Conservation (phyloP, 2,113 vertebrate species). For the Camelus bactrianus region DNA sequence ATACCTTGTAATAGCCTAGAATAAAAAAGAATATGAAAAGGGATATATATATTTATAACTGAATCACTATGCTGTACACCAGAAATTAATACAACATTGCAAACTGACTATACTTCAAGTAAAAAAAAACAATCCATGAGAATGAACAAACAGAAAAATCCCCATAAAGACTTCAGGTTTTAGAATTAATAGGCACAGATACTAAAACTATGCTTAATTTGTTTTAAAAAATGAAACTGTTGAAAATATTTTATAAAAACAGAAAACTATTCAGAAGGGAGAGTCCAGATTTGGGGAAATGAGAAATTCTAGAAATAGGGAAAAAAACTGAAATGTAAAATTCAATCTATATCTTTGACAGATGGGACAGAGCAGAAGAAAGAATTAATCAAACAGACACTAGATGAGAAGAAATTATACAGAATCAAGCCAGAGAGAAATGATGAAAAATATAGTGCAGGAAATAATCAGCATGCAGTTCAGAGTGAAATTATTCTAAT, state of each 20-base stretch:
- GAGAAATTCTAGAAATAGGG: constrained; percentile 1
- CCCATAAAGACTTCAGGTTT: background rate
- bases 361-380: background rate
- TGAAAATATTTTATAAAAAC: background rate
- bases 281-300: background rate
- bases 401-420: background rate
- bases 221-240: constrained; percentile 20
- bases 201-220: background rate
- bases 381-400: background rate
- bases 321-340: background rate
- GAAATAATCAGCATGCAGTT: background rate
- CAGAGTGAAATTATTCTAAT: constrained; percentile 20
- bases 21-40: no score
- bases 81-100: no score
- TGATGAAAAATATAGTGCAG: constrained; percentile 5
- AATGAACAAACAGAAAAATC: background rate
- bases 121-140: background rate
- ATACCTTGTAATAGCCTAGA: no score
- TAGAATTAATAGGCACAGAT: background rate
- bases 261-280: background rate
- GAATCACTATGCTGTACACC: no score
- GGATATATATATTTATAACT: no score
- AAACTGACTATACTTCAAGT: no score
- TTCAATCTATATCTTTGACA: background rate
- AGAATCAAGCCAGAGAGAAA: constrained; percentile 27